Evolutionary conservation across 2,113 vertebrate genomes (phyloP).

Genomic region (Balaenoptera acutorostrata): DNA sequence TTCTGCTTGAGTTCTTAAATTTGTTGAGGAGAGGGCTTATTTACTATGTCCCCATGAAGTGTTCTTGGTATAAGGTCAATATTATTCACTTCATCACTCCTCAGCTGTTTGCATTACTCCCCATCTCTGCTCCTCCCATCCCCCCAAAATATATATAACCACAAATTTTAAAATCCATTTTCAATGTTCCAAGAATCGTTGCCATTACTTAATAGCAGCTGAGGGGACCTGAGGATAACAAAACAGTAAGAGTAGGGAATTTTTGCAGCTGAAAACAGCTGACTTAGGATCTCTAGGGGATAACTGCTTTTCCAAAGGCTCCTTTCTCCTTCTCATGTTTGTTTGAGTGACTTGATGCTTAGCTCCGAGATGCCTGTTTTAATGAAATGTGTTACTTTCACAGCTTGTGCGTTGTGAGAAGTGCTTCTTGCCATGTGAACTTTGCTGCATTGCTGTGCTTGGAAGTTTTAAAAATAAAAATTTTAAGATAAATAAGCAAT

Average conservation of each 20-base stretch:
- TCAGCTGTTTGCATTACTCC: not conserved
- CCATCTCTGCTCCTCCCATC: not conserved
- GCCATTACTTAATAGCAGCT: not conserved
- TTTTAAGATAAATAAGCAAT: not conserved
- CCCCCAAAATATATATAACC: not conserved
- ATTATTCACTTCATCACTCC: not conserved
- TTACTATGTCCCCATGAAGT: not conserved
- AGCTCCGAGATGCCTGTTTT: slow-evolving; percentile 10
- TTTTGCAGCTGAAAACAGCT: not conserved
- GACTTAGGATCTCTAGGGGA: not conserved
- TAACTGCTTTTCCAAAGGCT: not conserved
- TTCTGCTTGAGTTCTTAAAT: not conserved
- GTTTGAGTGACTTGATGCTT: not conserved
- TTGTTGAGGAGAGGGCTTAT: rapidly evolving
- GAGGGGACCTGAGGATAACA: not conserved
- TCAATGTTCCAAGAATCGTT: not conserved
- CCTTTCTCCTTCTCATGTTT: not conserved
- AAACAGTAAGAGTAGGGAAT: not conserved
- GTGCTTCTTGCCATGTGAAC: slow-evolving; percentile 12
- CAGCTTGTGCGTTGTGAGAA: slow-evolving; percentile 32
- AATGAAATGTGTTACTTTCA: slow-evolving; percentile 54
- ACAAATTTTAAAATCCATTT: not conserved
- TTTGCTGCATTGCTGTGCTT: not conserved
- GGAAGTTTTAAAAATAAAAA: slow-evolving; percentile 9
- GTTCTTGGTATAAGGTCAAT: not conserved